Percentiles rank a stretch among this genome's conserved stretches.
Evolutionary conservation across 2,113 vertebrate genomes (phyloP).

Genomic region (Hoplias malabaricus): DNA sequence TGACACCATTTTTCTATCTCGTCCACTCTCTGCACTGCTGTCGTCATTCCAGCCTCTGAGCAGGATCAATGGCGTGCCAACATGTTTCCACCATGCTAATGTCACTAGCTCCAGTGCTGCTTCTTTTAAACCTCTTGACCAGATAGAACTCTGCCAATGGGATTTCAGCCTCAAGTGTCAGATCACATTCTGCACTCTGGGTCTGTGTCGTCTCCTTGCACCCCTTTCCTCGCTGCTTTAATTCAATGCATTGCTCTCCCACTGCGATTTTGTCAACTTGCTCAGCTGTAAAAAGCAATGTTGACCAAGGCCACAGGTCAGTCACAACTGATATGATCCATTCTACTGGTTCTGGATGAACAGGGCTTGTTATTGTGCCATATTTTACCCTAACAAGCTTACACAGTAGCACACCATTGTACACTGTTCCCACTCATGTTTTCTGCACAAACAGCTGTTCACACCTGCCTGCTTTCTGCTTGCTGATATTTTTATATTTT

Average conservation of each 20-base stretch:
- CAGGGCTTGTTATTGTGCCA: not conserved
- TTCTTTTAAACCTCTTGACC: constrained; percentile 50
- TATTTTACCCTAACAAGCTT: not conserved
- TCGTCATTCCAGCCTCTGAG: constrained; percentile 47
- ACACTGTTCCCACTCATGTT: not conserved
- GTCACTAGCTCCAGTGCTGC: constrained; percentile 33
- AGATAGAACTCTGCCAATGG: constrained; percentile 41
- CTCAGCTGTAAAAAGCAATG: constrained; percentile 20
- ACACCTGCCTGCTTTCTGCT: not conserved
- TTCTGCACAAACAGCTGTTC: not conserved
- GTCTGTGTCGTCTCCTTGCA: constrained; percentile 38
- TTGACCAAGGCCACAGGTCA: constrained; percentile 30
- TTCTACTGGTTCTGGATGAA: not conserved
- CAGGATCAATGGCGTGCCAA: constrained; percentile 51
- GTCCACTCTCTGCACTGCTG: constrained; percentile 30
- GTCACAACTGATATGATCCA: constrained; percentile 18
- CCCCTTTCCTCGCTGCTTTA: constrained; percentile 1
- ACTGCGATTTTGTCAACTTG: constrained; percentile 13
- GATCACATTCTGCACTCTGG: constrained; percentile 40
- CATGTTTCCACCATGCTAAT: constrained; percentile 50
- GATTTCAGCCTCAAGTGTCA: constrained; percentile 48
- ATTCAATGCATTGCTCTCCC: constrained; percentile 41
- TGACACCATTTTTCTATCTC: constrained; percentile 54
- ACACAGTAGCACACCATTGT: not conserved
- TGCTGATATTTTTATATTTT: not conserved